phyloP scores from a whole-genome alignment of 2,113 vertebrate species.

The Heterocephalus glaber region DNA sequence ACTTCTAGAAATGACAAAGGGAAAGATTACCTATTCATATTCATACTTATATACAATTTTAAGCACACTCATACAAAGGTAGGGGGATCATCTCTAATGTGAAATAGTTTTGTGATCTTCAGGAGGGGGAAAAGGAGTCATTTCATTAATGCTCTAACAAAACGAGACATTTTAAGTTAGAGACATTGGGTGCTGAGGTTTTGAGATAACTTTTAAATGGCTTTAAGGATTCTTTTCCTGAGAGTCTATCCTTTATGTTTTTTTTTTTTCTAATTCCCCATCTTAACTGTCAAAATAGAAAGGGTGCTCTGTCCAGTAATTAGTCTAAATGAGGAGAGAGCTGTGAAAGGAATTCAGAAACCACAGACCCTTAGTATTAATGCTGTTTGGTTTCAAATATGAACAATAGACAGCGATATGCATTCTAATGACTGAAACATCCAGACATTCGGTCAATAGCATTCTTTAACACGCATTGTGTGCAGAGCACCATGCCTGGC shows the following conservation, averaged over 20 bases:
- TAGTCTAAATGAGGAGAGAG: constrained; percentile 57
- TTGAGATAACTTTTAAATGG: constrained; percentile 59
- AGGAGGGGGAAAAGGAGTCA: background rate
- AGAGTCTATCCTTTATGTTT: constrained; percentile 35
- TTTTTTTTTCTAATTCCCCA: constrained; percentile 46
- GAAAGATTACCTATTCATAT: constrained; percentile 41
- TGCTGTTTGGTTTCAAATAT: constrained; percentile 60
- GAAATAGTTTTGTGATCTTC: constrained; percentile 60
- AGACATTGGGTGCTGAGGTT: constrained; percentile 45
- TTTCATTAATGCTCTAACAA: constrained; percentile 58
- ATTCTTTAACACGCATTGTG: constrained; percentile 66
- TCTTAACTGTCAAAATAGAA: constrained; percentile 70
- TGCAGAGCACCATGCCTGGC: constrained; percentile 12
- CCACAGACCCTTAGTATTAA: constrained; percentile 56
- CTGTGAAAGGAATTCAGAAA: constrained; percentile 63
- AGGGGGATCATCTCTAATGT: constrained; percentile 22
- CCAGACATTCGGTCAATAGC: constrained; percentile 42
- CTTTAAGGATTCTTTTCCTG: constrained; percentile 57
- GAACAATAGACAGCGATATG: constrained; percentile 58
- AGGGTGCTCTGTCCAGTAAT: constrained; percentile 60
- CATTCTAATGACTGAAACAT: constrained; percentile 55
- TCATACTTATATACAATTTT: constrained; percentile 28
- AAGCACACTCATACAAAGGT: constrained; percentile 48
- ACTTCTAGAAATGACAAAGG: constrained; percentile 58
- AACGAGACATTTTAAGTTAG: constrained; percentile 55